Evolutionary conservation across 2,888 invertebrate genomes (phyloP).

Genomic region (Caenorhabditis auriculariae): DNA sequence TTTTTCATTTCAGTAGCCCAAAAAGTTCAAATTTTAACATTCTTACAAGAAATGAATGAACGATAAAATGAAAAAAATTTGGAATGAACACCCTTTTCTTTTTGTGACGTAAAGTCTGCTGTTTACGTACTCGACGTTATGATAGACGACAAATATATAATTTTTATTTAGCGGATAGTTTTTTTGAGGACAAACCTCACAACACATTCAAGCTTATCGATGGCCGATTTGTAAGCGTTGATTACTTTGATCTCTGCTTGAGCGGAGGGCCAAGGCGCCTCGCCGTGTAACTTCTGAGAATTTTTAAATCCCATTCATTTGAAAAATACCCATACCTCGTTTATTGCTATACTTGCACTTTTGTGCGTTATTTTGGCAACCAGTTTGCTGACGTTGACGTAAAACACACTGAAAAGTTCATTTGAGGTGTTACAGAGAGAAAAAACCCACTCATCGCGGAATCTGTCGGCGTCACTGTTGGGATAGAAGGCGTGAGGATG

Average conservation of each 20-base stretch:
- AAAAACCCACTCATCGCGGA: slow-evolving; percentile 79
- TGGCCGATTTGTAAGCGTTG: slow-evolving; percentile 76
- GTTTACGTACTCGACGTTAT: no score
- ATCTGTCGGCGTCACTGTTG: slow-evolving; percentile 91
- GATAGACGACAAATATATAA: no score
- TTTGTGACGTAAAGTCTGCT: no score
- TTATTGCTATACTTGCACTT: slow-evolving; percentile 12
- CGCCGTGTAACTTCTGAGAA: slow-evolving; percentile 75
- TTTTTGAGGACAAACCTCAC: slow-evolving; percentile 20
- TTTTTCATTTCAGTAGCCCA: not conserved
- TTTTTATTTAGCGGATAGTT: no score
- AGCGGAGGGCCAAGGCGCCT: slow-evolving; percentile 93
- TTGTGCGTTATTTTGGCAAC: no score
- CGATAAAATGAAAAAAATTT: no score
- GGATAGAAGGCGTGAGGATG: slow-evolving; percentile 92
- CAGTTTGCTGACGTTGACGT: not conserved
- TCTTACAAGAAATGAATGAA: no score
- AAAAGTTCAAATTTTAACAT: no score
- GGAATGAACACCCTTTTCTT: no score
- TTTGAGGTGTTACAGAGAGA: not conserved
- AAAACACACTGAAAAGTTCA: slow-evolving; percentile 10
- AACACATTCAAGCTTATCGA: slow-evolving; percentile 38
- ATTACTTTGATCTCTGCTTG: slow-evolving; percentile 85
- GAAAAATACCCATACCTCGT: not conserved
- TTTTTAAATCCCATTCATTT: not conserved